Evolutionary conservation across 2,797 vertebrate genomes (phyloP).

Genomic region (Setipinna tenuifilis): DNA sequence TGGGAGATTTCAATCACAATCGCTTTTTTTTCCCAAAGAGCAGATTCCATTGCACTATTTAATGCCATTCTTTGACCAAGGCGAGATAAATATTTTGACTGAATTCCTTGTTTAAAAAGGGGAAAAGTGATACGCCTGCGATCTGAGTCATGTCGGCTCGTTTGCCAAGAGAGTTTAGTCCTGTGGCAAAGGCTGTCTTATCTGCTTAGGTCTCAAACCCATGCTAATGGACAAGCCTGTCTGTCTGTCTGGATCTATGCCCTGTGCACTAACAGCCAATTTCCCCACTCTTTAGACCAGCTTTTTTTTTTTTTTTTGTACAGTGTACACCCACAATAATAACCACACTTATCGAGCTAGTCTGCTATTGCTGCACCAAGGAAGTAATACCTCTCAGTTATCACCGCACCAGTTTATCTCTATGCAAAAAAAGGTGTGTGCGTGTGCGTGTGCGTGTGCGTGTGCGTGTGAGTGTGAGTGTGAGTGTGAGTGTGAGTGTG

Average conservation of each 20-base stretch:
- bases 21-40: too few relatives aligned
- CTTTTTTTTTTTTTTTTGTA: too few relatives aligned
- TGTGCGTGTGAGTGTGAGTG: background rate
- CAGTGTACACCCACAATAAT: background rate
- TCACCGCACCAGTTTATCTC: background rate
- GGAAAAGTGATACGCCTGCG: background rate
- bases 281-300: background rate
- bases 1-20: background rate
- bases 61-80: background rate
- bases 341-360: background rate
- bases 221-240: background rate
- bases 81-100: slow-evolving; percentile 12
- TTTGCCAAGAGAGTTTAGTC: slow-evolving; percentile 7
- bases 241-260: background rate
- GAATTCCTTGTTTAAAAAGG: background rate
- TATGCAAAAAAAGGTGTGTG: slow-evolving; percentile 1
- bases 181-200: background rate
- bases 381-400: background rate
- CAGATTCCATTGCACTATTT: too few relatives aligned
- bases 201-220: background rate
- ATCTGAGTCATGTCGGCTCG: background rate
- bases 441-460: background rate
- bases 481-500: background rate
- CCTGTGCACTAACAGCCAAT: background rate
- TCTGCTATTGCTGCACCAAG: background rate